Percentiles rank a stretch among this genome's conserved stretches.
Evolutionary conservation across 1,140 invertebrate species (phyloP).

Genomic region (Drosophila tsacasi): DNA sequence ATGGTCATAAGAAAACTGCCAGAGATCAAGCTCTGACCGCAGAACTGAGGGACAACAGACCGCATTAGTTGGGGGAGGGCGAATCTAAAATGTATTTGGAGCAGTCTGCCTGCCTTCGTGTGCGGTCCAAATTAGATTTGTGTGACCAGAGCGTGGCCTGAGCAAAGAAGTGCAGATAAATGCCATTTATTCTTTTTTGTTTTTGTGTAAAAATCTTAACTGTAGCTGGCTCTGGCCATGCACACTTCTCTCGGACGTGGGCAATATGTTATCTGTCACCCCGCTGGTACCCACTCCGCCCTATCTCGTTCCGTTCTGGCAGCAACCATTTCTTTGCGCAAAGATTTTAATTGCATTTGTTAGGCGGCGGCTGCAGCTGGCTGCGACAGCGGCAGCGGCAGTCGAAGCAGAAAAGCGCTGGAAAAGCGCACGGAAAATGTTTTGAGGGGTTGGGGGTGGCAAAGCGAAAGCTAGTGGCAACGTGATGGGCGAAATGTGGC

Average conservation of each 20-base stretch:
- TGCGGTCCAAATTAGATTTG: slow-evolving; percentile 71
- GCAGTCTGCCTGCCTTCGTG: slow-evolving; percentile 6
- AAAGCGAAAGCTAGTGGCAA: background rate
- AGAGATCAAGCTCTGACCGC: background rate
- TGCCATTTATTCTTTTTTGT: slow-evolving; percentile 20
- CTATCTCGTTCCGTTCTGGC: slow-evolving; percentile 24
- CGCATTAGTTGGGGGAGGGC: slow-evolving; percentile 8
- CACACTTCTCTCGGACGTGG: slow-evolving; percentile 25
- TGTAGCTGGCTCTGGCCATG: slow-evolving; percentile 5
- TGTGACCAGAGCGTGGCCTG: slow-evolving; percentile 36
- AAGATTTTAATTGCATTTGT: slow-evolving; percentile 79
- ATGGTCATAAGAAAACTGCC: slow-evolving; percentile 9
- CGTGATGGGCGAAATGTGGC: slow-evolving; percentile 20
- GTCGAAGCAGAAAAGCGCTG: background rate
- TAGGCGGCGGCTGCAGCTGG: slow-evolving; percentile 49
- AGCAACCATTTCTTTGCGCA: slow-evolving; percentile 43
- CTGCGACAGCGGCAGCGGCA: slow-evolving; percentile 2
- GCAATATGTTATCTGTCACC: slow-evolving; percentile 64
- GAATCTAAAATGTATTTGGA: slow-evolving; percentile 29
- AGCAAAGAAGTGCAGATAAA: slow-evolving; percentile 40
- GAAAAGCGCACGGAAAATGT: slow-evolving; percentile 5
- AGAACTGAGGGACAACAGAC: slow-evolving; percentile 16
- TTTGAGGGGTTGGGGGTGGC: no score
- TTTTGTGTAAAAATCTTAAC: slow-evolving; percentile 17
- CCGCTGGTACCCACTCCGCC: slow-evolving; percentile 8